Evolutionary conservation across 2,113 vertebrate species (phyloP).

Genomic region (Ascaphus truei): DNA sequence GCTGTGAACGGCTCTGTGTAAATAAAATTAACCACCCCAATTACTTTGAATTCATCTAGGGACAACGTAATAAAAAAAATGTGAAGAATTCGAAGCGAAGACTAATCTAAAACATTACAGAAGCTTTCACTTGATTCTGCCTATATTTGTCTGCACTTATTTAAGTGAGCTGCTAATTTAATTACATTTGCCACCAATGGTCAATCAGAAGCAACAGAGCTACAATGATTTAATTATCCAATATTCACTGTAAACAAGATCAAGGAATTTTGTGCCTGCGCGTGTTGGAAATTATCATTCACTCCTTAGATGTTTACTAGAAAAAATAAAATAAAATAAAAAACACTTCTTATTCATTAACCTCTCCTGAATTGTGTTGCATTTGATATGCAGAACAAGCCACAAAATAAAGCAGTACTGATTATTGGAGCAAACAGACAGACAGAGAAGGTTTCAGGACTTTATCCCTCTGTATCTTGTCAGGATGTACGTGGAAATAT

Average conservation of each 20-base stretch:
- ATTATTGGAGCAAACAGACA: too few species aligned
- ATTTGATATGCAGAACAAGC: too few species aligned
- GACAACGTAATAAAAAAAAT: conserved; percentile 66
- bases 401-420: too few species aligned
- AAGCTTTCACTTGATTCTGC: conserved; percentile 72
- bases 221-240: conserved; percentile 62
- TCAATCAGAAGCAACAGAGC: conserved; percentile 57
- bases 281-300: not conserved
- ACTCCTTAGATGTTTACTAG: too few species aligned
- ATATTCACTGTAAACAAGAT: conserved; percentile 45
- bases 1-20: conserved; percentile 99
- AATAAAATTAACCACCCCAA: conserved; percentile 99
- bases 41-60: conserved; percentile 99
- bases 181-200: conserved; percentile 69
- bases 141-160: conserved; percentile 72
- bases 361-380: too few species aligned
- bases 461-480: too few species aligned
- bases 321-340: not conserved
- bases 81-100: conserved; percentile 83
- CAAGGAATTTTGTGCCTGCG: not conserved
- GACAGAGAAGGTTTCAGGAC: too few species aligned
- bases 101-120: conserved; percentile 81
- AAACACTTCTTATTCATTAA: too few species aligned
- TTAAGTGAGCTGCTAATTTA: conserved; percentile 74
- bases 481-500: too few species aligned